Evolutionary conservation across 30 jellyfish, hydroid and myxozoan genomes (phyloP).

Genomic region (Hydra vulgaris): DNA sequence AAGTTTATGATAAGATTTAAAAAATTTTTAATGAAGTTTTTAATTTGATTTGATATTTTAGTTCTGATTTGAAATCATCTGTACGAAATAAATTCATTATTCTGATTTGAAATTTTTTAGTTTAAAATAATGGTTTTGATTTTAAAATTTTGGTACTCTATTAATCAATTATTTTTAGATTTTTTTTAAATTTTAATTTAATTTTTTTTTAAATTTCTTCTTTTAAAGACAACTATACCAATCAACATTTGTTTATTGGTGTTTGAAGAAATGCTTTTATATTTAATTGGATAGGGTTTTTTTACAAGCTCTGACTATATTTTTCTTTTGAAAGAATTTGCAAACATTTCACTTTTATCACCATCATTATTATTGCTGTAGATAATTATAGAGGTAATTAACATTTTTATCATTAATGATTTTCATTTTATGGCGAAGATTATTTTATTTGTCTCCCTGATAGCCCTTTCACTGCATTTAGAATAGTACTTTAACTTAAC

Average conservation of each 20-base stretch:
- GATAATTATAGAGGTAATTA: constrained; percentile 15
- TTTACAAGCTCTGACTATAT: constrained; percentile 47
- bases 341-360: constrained; percentile 69
- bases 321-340: constrained; percentile 57
- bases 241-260: constrained; percentile 46
- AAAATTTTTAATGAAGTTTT: too few relatives aligned
- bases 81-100: too few relatives aligned
- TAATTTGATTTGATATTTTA: too few relatives aligned
- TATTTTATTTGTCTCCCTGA: too few relatives aligned
- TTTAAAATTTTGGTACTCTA: too few relatives aligned
- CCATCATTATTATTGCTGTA: constrained; percentile 52
- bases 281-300: constrained; percentile 53
- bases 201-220: not conserved
- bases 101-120: too few relatives aligned
- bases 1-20: too few relatives aligned
- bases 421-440: too few relatives aligned
- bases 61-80: too few relatives aligned
- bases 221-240: constrained; percentile 43
- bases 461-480: too few relatives aligned
- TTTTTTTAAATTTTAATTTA: not conserved
- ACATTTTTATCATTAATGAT: not conserved
- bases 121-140: too few relatives aligned
- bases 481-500: too few relatives aligned
- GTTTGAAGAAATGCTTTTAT: constrained; percentile 61
- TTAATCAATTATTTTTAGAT: not conserved